These are phyloP conservation scores for Ellobius talpinus DNA, from an alignment of 2,113 vertebrate species.

Conservation along the genomic window DNA sequence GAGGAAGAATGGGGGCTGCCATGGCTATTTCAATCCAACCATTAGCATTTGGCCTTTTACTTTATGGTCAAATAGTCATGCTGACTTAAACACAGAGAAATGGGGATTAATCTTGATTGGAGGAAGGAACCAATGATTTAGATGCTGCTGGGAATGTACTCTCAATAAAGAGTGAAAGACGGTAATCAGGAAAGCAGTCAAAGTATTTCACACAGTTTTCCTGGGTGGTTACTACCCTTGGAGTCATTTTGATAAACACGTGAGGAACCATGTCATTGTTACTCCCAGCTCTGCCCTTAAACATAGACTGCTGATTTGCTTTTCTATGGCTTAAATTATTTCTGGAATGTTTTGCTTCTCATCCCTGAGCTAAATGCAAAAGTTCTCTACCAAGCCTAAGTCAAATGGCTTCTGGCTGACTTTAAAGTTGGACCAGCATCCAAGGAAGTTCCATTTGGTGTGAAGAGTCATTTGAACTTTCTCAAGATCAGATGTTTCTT, in stretches of 20 bases:
- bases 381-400: conserved; percentile 45
- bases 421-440: conserved; percentile 18
- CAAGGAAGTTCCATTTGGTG: conserved; percentile 44
- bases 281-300: background rate
- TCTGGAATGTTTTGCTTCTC: conserved; percentile 30
- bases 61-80: background rate
- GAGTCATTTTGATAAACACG: background rate
- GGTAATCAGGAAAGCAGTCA: background rate
- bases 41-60: conserved; percentile 37
- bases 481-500: background rate
- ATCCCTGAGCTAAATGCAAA: background rate
- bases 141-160: background rate
- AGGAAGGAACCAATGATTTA: background rate
- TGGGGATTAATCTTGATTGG: background rate
- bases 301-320: conserved; percentile 9
- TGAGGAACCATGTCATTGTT: background rate
- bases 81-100: background rate
- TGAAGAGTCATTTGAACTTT: conserved; percentile 20
- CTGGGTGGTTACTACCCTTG: background rate
- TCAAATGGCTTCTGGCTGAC: conserved; percentile 45
- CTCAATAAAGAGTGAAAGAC: background rate
- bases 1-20: background rate
- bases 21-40: background rate
- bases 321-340: conserved; percentile 47
- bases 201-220: background rate